phyloP scores from a whole-genome alignment of 2,113 vertebrate genomes.

The Pluvialis apricaria region DNA sequence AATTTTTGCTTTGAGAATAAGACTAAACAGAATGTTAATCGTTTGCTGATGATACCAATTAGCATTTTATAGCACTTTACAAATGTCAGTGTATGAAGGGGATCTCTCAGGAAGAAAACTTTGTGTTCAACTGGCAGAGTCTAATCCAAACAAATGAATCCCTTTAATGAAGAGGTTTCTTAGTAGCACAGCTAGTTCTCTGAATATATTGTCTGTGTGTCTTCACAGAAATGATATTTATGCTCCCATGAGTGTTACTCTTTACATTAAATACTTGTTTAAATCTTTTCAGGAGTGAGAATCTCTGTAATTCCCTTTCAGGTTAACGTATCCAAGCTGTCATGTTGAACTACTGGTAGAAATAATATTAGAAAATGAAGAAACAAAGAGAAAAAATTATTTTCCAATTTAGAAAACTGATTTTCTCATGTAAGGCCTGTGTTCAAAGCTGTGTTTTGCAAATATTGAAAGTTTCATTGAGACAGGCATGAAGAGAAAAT shows the following conservation, averaged over 20 bases:
- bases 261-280: background rate
- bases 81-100: conserved; percentile 45
- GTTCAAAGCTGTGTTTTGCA: background rate
- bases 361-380: background rate
- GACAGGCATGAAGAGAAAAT: background rate
- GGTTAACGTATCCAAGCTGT: background rate
- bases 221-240: conserved; percentile 8
- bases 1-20: background rate
- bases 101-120: conserved; percentile 28
- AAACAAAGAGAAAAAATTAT: background rate
- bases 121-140: background rate
- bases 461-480: background rate
- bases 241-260: background rate
- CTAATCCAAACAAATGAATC: conserved; percentile 41
- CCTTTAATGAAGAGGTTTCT: conserved; percentile 33
- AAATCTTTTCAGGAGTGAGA: background rate
- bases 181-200: background rate
- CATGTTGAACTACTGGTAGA: background rate
- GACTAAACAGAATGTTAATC: conserved; percentile 30
- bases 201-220: background rate
- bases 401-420: background rate
- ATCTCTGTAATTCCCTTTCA: background rate
- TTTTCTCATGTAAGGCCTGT: background rate
- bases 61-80: conserved; percentile 37
- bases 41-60: conserved; percentile 13